These are phyloP conservation scores for Phymastichus coffea DNA, from an alignment of 1,140 invertebrate species.

Conservation along the genomic window DNA sequence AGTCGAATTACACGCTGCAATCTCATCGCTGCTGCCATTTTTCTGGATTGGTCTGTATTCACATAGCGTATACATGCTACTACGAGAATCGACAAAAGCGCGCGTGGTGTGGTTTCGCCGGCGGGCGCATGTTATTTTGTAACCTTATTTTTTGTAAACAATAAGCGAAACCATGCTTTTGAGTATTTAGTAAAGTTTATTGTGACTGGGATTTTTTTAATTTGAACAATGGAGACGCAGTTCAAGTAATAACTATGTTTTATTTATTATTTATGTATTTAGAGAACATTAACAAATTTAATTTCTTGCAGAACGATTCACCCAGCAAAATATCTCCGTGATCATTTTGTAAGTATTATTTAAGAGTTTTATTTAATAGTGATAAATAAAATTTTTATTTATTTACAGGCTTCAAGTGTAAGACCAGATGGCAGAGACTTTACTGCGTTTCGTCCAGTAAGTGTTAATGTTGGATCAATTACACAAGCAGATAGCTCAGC, in stretches of 20 bases:
- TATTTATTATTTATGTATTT: background rate
- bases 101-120: background rate
- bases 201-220: no score
- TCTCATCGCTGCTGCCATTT: constrained; percentile 33
- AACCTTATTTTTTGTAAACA: constrained; percentile 2
- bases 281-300: constrained; percentile 7
- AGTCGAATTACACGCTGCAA: constrained; percentile 25
- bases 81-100: no score
- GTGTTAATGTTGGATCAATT: constrained; percentile 65
- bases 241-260: constrained; percentile 15
- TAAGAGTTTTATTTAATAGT: constrained; percentile 11
- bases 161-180: background rate
- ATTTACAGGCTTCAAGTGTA: constrained; percentile 54
- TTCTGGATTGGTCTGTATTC: no score
- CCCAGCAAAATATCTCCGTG: constrained; percentile 64
- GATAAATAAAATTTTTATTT: constrained; percentile 19
- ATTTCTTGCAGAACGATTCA: constrained; percentile 65
- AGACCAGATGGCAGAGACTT: constrained; percentile 69
- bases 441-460: constrained; percentile 61
- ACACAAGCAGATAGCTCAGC: constrained; percentile 72
- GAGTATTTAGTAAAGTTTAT: no score
- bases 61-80: no score
- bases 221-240: constrained; percentile 21
- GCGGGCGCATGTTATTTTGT: background rate
- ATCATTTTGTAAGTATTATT: constrained; percentile 57